Evolutionary conservation across 2,113 vertebrate species (phyloP), one percentile per base, ranked within the genome.

Genomic region (Crotophaga sulcirostris): DNA sequence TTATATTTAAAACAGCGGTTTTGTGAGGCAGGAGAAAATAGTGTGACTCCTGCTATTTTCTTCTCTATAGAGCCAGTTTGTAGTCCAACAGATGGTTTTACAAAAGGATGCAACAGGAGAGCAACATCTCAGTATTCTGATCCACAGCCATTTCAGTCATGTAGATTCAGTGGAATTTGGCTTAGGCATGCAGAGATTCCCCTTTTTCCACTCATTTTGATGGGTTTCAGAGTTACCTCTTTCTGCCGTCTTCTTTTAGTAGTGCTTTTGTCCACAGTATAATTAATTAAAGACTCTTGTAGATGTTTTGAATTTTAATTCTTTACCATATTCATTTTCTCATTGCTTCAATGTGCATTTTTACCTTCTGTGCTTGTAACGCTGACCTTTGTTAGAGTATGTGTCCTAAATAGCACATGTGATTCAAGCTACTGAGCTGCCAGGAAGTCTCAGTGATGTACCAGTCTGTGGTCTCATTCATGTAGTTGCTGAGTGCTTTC

Each of bases 331-430:
- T 66, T 89, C 2, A 34, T 51, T 60, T 91, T 64, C 26, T 33
- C 15, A 36, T 8, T 84, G n/a, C 10, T 72, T 72, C 21, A 14
- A 19, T 5, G 11, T 70, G 13, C 4, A 12, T 23, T 60, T 62
- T 78, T 31, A 29, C 13, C 26, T 33, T 56, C 73, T 76, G 8
- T 1, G 0, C 6, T 31, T 18, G 25, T 29, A 76, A 45, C 49
- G 47, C 45, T 62, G 54, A 18, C n/a, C 17, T 83, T 38, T 58
- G 13, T 34, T 40, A 67, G 54, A 70, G 20, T 11, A 3, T 2
- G 3, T 25, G 36, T 36, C 49, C 70, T 67, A n/a, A 7, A 36
- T 0, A 19, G 28, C 29, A 25, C 8, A 5, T 2, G 16, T 1
- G 4, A 15, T 75, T 72, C 59, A 62, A 49, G 25, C n/a, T 33